These are phyloP conservation scores for Sinotaia quadrata DNA, from an alignment of 2,888 invertebrate species.

Conservation along the genomic window DNA sequence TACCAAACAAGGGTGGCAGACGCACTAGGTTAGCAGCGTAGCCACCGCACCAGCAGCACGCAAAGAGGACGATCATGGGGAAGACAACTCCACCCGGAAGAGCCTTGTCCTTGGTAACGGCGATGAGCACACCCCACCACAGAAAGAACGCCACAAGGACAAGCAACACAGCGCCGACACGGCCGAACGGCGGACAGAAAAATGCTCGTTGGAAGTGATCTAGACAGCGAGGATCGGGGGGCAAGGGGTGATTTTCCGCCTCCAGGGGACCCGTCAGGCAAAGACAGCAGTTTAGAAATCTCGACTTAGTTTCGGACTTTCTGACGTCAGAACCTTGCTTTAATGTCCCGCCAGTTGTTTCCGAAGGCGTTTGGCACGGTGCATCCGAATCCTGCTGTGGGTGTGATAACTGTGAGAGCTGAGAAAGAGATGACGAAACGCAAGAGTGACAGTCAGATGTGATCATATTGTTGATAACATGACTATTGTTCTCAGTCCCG, in stretches of 20 bases:
- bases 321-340: too few relatives aligned
- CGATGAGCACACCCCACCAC: slow-evolving; percentile 34
- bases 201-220: slow-evolving; percentile 27
- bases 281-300: too few relatives aligned
- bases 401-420: too few relatives aligned
- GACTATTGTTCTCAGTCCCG: too few relatives aligned
- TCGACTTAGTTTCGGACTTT: too few relatives aligned
- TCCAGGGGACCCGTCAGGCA: slow-evolving; percentile 9
- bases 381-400: too few relatives aligned
- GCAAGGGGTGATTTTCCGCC: slow-evolving; percentile 32
- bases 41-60: slow-evolving; percentile 59
- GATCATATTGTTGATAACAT: too few relatives aligned
- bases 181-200: slow-evolving; percentile 35
- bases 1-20: slow-evolving; percentile 65
- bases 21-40: slow-evolving; percentile 53
- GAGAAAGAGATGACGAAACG: too few relatives aligned
- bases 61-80: slow-evolving; percentile 62
- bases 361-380: too few relatives aligned
- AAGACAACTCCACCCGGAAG: slow-evolving; percentile 66
- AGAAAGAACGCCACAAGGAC: slow-evolving; percentile 22
- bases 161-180: slow-evolving; percentile 29
- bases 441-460: too few relatives aligned
- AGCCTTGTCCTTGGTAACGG: slow-evolving; percentile 42
- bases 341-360: too few relatives aligned
- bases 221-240: slow-evolving; percentile 13